Percentiles rank a stretch among this genome's conserved stretches.
phyloP scores from a whole-genome alignment of 2,888 invertebrate genomes.

The Craniophora ligustri region DNA sequence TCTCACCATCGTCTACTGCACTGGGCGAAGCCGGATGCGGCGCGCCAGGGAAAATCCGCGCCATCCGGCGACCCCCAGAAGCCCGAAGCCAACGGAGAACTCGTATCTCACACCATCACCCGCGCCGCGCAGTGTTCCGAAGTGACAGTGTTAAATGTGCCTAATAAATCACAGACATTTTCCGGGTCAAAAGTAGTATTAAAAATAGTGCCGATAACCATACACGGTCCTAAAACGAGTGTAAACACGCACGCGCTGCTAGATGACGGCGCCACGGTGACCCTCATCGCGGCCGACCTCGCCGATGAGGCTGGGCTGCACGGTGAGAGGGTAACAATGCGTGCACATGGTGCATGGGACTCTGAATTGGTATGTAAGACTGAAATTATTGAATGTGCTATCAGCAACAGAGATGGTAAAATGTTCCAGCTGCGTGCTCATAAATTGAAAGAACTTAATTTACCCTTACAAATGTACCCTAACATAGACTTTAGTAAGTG shows the following conservation, averaged over 20 bases:
- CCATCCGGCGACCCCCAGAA: background rate
- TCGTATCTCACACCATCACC: background rate
- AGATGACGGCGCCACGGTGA: background rate
- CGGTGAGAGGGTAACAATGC: background rate
- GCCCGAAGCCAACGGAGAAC: too few relatives aligned
- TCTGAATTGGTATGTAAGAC: conserved; percentile 1
- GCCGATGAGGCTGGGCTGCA: background rate
- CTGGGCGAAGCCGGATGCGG: conserved; percentile 1
- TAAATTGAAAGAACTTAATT: background rate
- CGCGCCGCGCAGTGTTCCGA: conserved; percentile 5
- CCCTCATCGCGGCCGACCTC: background rate
- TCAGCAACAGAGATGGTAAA: background rate
- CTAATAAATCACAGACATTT: background rate
- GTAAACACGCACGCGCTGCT: conserved; percentile 3
- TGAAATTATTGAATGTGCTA: background rate
- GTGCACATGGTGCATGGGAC: too few relatives aligned
- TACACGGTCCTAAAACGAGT: conserved; percentile 1
- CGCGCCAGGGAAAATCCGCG: background rate
- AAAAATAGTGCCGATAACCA: conserved; percentile 2
- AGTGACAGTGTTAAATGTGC: background rate
- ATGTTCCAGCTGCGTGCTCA: background rate
- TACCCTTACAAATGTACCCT: too few relatives aligned
- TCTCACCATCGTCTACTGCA: conserved; percentile 7
- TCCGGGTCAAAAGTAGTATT: background rate
- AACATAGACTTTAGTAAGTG: background rate